phyloP scores from a whole-genome alignment of 2,797 vertebrate species.

The Arnoldichthys spilopterus region DNA sequence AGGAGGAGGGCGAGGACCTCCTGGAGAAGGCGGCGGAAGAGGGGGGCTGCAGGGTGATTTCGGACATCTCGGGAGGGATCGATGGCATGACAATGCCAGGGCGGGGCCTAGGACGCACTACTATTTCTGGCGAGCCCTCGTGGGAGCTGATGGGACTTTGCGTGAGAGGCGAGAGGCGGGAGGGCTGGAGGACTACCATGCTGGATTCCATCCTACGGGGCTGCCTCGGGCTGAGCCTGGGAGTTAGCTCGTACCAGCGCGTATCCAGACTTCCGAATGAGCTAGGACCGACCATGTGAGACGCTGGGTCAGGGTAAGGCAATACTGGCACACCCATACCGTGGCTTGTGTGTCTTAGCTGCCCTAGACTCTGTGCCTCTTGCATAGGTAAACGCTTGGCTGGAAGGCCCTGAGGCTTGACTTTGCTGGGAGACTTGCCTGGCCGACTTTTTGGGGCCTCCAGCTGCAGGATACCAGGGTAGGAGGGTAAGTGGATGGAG shows the following conservation, averaged over 20 bases:
- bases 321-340: constrained; percentile 96
- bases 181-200: constrained; percentile 98
- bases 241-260: constrained; percentile 94
- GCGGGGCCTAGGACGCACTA: constrained; percentile 93
- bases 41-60: constrained; percentile 96
- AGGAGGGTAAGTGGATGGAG: constrained; percentile 86
- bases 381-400: constrained; percentile 98
- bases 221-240: constrained; percentile 94
- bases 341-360: constrained; percentile 98
- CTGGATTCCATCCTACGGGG: constrained; percentile 91
- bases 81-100: constrained; percentile 88
- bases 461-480: constrained; percentile 91
- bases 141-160: constrained; percentile 97
- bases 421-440: constrained; percentile 90
- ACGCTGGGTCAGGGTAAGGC: constrained; percentile 95
- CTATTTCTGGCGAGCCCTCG: constrained; percentile 94
- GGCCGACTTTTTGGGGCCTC: constrained; percentile 89
- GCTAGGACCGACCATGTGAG: constrained; percentile 89
- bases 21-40: constrained; percentile 94
- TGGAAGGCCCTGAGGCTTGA: constrained; percentile 83
- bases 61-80: constrained; percentile 87
- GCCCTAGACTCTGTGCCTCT: constrained; percentile 93
- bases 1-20: constrained; percentile 94
- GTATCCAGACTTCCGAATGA: constrained; percentile 96
- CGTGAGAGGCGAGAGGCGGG: constrained; percentile 96